These are phyloP conservation scores for Asbolus verrucosus DNA, from an alignment of 1,140 invertebrate genomes.

Conservation along the genomic window DNA sequence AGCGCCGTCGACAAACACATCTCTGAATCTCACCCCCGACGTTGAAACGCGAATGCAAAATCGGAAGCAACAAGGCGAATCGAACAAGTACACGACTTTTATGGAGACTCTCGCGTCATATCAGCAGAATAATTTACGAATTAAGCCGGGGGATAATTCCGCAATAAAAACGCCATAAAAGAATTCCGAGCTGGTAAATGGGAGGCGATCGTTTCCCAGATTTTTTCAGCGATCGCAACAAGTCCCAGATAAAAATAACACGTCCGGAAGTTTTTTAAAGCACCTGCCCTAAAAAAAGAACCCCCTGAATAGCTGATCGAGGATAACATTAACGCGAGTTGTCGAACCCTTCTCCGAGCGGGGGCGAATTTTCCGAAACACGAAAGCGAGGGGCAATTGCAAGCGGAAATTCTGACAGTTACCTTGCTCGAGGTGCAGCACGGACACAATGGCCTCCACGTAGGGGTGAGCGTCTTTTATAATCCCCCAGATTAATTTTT, in stretches of 20 bases:
- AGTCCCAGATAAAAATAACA: neutral
- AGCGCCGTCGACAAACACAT: neutral
- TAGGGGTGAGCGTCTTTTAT: slow-evolving; percentile 5
- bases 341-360: too few relatives aligned
- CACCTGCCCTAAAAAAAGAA: neutral
- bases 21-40: slow-evolving; percentile 1
- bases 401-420: neutral
- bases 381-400: neutral
- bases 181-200: too few relatives aligned
- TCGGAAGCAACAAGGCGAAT: slow-evolving; percentile 1
- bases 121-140: neutral
- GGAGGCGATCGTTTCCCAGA: too few relatives aligned
- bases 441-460: neutral
- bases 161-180: too few relatives aligned
- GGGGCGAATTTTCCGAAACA: neutral
- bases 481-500: neutral
- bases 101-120: neutral
- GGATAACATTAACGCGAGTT: neutral
- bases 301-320: neutral
- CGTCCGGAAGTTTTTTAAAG: neutral
- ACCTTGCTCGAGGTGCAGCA: neutral
- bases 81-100: slow-evolving; percentile 11
- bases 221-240: neutral
- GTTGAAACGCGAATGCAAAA: neutral
- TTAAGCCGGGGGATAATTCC: neutral